Evolutionary conservation across 2,888 invertebrate species (phyloP).

Genomic region (Salpingus planirostris): DNA sequence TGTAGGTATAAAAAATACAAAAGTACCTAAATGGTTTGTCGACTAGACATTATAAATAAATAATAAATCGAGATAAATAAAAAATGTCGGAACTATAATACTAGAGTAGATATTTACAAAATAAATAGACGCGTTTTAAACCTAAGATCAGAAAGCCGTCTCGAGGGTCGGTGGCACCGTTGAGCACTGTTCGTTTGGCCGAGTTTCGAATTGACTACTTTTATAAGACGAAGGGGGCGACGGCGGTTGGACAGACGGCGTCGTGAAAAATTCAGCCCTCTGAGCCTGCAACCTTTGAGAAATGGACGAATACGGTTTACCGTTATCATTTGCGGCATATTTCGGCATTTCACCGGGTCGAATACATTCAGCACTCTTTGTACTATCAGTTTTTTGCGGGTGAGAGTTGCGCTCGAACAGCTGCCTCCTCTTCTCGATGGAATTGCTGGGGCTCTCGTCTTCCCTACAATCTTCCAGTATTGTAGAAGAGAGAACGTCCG

Average conservation of each 20-base stretch:
- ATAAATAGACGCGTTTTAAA: conserved; percentile 9
- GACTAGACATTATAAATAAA: conserved; percentile 25
- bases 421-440: conserved; percentile 46
- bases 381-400: conserved; percentile 3
- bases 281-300: conserved; percentile 52
- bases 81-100: conserved; percentile 17
- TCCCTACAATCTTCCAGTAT: conserved; percentile 79
- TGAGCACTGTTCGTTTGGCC: too few species aligned
- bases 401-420: too few species aligned
- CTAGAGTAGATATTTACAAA: conserved; percentile 16
- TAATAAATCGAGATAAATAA: conserved; percentile 8
- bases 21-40: conserved; percentile 22
- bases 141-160: conserved; percentile 47
- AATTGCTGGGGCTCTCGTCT: conserved; percentile 60
- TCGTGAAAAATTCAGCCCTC: conserved; percentile 50
- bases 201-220: conserved; percentile 21
- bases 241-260: conserved; percentile 1
- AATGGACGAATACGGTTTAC: conserved; percentile 28
- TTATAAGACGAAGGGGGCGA: not conserved
- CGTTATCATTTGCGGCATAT: too few species aligned
- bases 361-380: too few species aligned
- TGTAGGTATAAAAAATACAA: conserved; percentile 7
- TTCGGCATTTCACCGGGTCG: too few species aligned
- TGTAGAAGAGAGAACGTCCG: conserved; percentile 76
- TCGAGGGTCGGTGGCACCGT: too few species aligned